Evolutionary conservation across 2,888 invertebrate species (phyloP).

Genomic region (Chouioia cunea): DNA sequence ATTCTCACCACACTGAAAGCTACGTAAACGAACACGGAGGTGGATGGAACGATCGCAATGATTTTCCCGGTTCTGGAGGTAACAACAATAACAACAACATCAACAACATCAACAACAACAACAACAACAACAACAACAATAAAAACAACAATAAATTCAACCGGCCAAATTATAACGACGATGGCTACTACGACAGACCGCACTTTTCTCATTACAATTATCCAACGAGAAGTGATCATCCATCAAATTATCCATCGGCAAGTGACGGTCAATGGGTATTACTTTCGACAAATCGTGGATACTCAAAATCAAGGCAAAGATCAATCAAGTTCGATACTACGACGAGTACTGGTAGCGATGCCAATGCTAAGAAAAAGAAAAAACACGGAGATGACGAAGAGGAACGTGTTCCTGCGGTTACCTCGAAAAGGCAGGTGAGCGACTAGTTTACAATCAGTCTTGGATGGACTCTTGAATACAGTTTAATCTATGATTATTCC

Average conservation of each 20-base stretch:
- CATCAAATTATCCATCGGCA: conserved; percentile 73
- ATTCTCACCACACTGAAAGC: conserved; percentile 45
- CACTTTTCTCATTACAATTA: conserved; percentile 70
- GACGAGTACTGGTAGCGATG: not conserved
- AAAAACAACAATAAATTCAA: conserved; percentile 23
- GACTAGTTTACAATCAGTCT: conserved; percentile 28
- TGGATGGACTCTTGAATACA: conserved; percentile 39
- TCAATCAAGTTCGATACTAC: conserved; percentile 64
- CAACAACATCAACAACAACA: conserved; percentile 36
- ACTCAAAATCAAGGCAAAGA: conserved; percentile 68
- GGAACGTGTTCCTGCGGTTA: conserved; percentile 58
- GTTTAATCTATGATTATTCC: too few relatives aligned
- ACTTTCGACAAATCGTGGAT: conserved; percentile 83
- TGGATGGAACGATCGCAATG: conserved; percentile 51
- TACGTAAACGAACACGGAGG: conserved; percentile 33
- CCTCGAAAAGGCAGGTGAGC: conserved; percentile 67
- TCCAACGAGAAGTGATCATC: conserved; percentile 63
- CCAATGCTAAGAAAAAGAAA: conserved; percentile 45
- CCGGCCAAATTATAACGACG: conserved; percentile 4
- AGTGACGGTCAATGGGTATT: conserved; percentile 85
- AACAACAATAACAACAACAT: conserved; percentile 31
- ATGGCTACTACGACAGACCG: conserved; percentile 54
- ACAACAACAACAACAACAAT: conserved; percentile 40
- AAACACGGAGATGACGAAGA: conserved; percentile 39
- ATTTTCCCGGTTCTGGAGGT: conserved; percentile 32